These are phyloP conservation scores for Coelinius sp. DNA, from an alignment of 2,888 invertebrate species.

Conservation along the genomic window DNA sequence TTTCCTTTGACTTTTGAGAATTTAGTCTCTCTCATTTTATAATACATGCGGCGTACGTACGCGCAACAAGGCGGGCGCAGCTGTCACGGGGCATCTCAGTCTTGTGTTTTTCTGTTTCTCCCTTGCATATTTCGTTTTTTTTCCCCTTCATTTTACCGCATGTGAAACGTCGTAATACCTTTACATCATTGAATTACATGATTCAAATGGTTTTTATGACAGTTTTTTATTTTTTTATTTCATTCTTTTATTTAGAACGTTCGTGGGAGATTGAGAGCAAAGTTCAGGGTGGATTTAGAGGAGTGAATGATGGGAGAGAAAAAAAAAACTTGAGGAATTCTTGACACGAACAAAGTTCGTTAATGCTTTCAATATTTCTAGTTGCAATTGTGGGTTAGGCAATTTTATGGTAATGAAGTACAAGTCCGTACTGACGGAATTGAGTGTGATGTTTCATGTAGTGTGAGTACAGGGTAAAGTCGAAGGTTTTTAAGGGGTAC, in stretches of 20 bases:
- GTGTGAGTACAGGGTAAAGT: slow-evolving; percentile 38
- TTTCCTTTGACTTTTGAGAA: not conserved
- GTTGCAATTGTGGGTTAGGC: not conserved
- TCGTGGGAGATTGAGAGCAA: not conserved
- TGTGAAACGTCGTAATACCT: not conserved
- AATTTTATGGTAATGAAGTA: not conserved
- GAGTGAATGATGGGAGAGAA: not conserved
- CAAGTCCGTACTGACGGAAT: not conserved
- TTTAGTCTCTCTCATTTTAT: slow-evolving; percentile 18
- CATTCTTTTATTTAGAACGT: not conserved
- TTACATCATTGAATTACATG: not conserved
- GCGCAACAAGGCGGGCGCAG: slow-evolving; percentile 42
- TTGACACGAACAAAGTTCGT: slow-evolving; percentile 30
- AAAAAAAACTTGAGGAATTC: slow-evolving; percentile 16
- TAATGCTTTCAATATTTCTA: slow-evolving; percentile 14
- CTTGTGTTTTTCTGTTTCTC: slow-evolving; percentile 19
- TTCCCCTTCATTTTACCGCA: not conserved
- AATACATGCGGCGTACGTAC: slow-evolving; percentile 15
- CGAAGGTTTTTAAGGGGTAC: slow-evolving; percentile 43
- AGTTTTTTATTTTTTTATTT: not conserved
- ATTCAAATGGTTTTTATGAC: not conserved
- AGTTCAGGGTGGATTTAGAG: not conserved
- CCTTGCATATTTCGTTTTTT: not conserved
- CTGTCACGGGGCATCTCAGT: slow-evolving; percentile 41
- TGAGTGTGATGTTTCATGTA: not conserved